Evolutionary conservation across 2,888 invertebrate genomes (phyloP).

Genomic region (Trichopoda pennipes): DNA sequence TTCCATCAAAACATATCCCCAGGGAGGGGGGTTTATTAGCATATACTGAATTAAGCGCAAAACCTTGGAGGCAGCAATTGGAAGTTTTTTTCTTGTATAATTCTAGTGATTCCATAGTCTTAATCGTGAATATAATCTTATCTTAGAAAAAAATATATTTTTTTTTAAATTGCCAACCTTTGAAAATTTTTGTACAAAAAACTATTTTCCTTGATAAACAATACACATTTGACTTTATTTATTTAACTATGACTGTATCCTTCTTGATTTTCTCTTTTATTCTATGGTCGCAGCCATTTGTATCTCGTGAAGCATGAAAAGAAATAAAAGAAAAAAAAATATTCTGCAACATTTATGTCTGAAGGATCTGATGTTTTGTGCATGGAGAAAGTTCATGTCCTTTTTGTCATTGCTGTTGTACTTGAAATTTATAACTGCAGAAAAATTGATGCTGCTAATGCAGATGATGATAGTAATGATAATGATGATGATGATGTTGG

Average conservation of each 20-base stretch:
- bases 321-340: slow-evolving; percentile 8
- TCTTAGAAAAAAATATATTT: too few relatives aligned
- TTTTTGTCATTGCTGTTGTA: slow-evolving; percentile 37
- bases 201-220: slow-evolving; percentile 48
- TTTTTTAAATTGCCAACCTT: not conserved
- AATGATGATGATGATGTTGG: slow-evolving; percentile 21
- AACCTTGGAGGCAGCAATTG: too few relatives aligned
- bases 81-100: too few relatives aligned
- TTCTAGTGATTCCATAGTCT: too few relatives aligned
- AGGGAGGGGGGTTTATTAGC: too few relatives aligned
- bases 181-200: not conserved
- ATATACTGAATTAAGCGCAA: too few relatives aligned
- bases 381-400: slow-evolving; percentile 61
- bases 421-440: slow-evolving; percentile 59
- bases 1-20: too few relatives aligned
- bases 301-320: slow-evolving; percentile 26
- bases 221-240: slow-evolving; percentile 43
- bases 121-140: too few relatives aligned
- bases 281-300: slow-evolving; percentile 21
- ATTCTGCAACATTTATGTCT: slow-evolving; percentile 64
- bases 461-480: slow-evolving; percentile 7
- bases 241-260: slow-evolving; percentile 60
- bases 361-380: slow-evolving; percentile 67
- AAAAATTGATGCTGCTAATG: slow-evolving; percentile 33
- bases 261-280: slow-evolving; percentile 21